Percentiles rank a stretch among this genome's conserved stretches.
These are phyloP conservation scores for Aselliscus stoliczkanus DNA, from an alignment of 2,797 vertebrate species.

Conservation along the genomic window DNA sequence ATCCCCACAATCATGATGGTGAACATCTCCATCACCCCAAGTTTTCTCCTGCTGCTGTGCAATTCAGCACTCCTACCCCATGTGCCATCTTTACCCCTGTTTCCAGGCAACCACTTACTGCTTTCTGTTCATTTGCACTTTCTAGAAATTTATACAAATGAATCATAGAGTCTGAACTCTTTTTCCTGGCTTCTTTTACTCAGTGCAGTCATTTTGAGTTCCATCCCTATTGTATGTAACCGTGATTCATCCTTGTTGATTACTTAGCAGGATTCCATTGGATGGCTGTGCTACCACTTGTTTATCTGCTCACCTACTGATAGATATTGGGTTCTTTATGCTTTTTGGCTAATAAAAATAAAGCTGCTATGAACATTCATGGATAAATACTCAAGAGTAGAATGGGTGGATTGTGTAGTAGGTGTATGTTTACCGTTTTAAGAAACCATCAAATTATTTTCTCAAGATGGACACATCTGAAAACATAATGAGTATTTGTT, in stretches of 20 bases:
- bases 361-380: background rate
- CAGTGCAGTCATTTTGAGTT: background rate
- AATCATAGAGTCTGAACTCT: background rate
- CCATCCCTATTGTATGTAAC: background rate
- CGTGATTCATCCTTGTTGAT: background rate
- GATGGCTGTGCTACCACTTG: background rate
- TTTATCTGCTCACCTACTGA: background rate
- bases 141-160: background rate
- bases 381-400: background rate
- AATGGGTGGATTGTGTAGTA: background rate
- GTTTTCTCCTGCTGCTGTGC: background rate
- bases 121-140: background rate
- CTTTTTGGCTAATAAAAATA: background rate
- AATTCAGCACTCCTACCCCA: rapidly evolving
- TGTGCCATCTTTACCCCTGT: background rate
- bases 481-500: background rate
- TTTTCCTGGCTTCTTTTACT: background rate
- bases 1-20: background rate
- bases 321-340: background rate
- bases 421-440: background rate
- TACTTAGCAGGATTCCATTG: background rate
- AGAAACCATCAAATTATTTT: background rate
- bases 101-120: background rate
- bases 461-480: background rate
- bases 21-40: background rate